phyloP scores from a whole-genome alignment of 2,888 invertebrate genomes.

The Polydrusus cervinus region DNA sequence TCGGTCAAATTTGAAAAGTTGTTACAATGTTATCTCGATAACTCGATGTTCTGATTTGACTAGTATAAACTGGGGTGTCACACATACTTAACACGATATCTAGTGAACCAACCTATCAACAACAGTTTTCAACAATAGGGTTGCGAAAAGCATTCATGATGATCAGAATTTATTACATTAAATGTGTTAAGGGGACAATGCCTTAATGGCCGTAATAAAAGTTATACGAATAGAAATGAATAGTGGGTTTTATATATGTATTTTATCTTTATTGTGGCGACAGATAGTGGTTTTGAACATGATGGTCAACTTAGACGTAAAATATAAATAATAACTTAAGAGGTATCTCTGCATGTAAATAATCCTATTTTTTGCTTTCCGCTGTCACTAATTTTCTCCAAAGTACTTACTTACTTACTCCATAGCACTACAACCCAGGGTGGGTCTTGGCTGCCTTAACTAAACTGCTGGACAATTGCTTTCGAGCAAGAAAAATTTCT shows the following conservation, averaged over 20 bases:
- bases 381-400: no score
- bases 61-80: constrained; percentile 28
- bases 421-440: no score
- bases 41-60: constrained; percentile 19
- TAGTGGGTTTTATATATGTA: constrained; percentile 26
- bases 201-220: constrained; percentile 27
- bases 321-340: neutral
- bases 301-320: neutral
- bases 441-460: no score
- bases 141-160: constrained; percentile 24
- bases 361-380: no score
- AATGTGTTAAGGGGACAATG: constrained; percentile 35
- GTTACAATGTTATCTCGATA: neutral
- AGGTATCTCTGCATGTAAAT: no score
- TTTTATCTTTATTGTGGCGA: constrained; percentile 36
- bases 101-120: constrained; percentile 15
- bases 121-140: constrained; percentile 26
- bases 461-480: no score
- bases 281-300: neutral
- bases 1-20: no score
- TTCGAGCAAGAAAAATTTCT: no score
- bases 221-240: constrained; percentile 30
- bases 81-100: constrained; percentile 33
- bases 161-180: constrained; percentile 37
- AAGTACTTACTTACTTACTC: no score